phyloP scores from a whole-genome alignment of 1,140 invertebrate species.

The Bombus breviceps region DNA sequence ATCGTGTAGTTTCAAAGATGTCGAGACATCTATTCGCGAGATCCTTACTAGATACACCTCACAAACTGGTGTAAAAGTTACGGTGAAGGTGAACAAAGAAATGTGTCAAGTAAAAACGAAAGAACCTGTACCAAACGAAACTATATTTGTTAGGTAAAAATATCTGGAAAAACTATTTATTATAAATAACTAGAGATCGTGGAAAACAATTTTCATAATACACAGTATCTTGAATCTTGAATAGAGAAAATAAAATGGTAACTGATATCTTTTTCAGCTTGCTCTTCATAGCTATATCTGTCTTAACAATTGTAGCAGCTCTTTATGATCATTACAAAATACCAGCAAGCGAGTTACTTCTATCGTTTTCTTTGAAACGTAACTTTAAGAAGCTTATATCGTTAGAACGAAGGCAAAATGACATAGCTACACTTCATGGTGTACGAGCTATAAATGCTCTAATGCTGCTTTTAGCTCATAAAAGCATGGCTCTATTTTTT shows the following conservation, averaged over 20 bases:
- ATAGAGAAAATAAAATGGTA: neutral
- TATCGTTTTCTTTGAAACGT: constrained; percentile 86
- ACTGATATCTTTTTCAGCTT: constrained; percentile 68
- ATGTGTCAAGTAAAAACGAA: constrained; percentile 84
- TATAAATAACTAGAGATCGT: neutral
- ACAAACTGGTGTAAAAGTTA: constrained; percentile 82
- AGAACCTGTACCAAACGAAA: constrained; percentile 75
- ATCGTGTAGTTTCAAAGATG: constrained; percentile 83
- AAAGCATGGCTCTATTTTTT: constrained; percentile 89
- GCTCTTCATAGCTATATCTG: constrained; percentile 71
- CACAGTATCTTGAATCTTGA: no score
- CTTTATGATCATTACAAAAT: constrained; percentile 75
- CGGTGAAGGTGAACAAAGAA: constrained; percentile 83
- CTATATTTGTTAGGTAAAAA: constrained; percentile 81
- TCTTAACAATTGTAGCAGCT: constrained; percentile 73
- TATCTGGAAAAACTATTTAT: neutral
- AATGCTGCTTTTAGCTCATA: constrained; percentile 87
- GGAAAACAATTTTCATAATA: neutral
- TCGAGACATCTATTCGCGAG: constrained; percentile 83
- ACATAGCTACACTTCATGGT: constrained; percentile 87
- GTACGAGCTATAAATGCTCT: constrained; percentile 87
- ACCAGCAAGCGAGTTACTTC: constrained; percentile 79
- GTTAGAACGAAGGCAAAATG: constrained; percentile 82
- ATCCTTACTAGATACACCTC: constrained; percentile 79
- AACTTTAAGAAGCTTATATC: constrained; percentile 84